phyloP scores from a whole-genome alignment of 1,140 invertebrate species.

The Archivesica marissinica region DNA sequence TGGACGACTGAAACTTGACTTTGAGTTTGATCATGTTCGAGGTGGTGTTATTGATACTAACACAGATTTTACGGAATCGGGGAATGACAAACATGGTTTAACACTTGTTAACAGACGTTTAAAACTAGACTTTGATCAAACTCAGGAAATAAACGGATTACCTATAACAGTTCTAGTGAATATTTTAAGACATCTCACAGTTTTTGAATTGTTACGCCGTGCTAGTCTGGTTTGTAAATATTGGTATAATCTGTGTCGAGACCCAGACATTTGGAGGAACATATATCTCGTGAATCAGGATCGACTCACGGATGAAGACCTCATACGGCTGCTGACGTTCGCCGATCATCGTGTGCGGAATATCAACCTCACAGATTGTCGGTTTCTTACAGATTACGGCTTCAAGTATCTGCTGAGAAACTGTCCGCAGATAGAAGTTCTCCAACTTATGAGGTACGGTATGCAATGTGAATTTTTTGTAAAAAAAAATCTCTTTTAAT shows the following conservation, averaged over 20 bases:
- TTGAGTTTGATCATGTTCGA: too few species aligned
- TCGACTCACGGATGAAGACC: conserved; percentile 50
- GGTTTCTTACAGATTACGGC: conserved; percentile 44
- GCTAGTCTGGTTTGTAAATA: conserved; percentile 64
- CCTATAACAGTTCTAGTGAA: conserved; percentile 55
- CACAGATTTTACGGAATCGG: too few species aligned
- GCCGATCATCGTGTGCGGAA: conserved; percentile 25
- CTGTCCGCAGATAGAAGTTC: conserved; percentile 39
- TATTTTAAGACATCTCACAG: conserved; percentile 58
- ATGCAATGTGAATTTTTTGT: too few species aligned
- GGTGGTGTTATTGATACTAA: too few species aligned
- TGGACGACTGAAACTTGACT: too few species aligned
- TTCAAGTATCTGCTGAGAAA: conserved; percentile 39
- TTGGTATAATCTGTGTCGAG: conserved; percentile 60
- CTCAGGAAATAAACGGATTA: conserved; percentile 34
- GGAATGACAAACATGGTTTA: too few species aligned
- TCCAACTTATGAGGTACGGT: conserved; percentile 66
- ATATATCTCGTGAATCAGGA: conserved; percentile 58
- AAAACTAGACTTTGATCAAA: conserved; percentile 6
- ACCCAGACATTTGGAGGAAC: conserved; percentile 65
- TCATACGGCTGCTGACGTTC: conserved; percentile 3
- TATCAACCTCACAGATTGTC: conserved; percentile 43
- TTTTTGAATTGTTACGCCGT: conserved; percentile 46
- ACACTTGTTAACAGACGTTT: not conserved
- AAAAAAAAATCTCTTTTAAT: too few species aligned